Evolutionary conservation across 1,140 invertebrate genomes (phyloP).

Genomic region (Delia radicum): DNA sequence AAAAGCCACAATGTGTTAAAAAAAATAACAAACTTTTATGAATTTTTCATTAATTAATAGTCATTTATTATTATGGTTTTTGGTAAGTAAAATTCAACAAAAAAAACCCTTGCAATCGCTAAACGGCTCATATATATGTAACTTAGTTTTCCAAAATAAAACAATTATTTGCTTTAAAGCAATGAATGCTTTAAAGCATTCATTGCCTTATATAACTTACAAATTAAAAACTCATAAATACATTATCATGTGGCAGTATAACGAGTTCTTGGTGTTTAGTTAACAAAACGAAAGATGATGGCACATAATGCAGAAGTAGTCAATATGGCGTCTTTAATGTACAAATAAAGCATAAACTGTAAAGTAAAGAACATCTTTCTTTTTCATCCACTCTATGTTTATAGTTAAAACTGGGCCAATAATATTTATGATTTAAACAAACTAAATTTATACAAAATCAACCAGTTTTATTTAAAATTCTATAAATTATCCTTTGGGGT

Average conservation of each 20-base stretch:
- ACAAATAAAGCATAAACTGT: neutral
- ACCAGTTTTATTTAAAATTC: neutral
- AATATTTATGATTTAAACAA: neutral
- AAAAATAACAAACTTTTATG: neutral
- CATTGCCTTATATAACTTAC: no score
- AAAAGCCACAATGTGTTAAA: neutral
- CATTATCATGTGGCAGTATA: no score
- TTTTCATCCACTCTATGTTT: neutral
- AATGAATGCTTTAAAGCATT: no score
- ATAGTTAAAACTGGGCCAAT: neutral
- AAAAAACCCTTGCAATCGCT: neutral
- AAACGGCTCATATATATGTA: no score
- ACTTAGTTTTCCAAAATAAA: no score
- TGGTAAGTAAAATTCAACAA: neutral
- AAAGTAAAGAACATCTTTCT: neutral
- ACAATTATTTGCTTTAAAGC: no score
- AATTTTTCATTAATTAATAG: slow-evolving; percentile 2
- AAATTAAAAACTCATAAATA: no score
- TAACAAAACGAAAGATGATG: neutral
- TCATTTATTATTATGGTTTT: neutral
- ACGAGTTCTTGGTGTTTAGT: no score
- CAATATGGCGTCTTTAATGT: neutral
- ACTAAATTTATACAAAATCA: neutral
- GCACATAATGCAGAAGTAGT: neutral
- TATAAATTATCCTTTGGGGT: neutral